Evolutionary conservation across 2,888 invertebrate species (phyloP).

Genomic region (Sesia bembeciformis): DNA sequence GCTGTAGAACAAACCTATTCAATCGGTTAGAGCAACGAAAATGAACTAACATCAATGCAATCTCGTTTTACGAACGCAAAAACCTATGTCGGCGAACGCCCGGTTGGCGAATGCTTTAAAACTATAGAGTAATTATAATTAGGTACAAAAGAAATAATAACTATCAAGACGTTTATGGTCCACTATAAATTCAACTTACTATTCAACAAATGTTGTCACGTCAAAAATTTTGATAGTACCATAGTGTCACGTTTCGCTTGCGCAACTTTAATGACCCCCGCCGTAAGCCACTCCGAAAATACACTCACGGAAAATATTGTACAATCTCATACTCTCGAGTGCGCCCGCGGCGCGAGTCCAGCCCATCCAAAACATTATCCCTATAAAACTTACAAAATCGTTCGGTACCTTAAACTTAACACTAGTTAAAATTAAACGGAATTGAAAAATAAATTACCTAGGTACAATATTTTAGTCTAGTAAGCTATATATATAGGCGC

Average conservation of each 20-base stretch:
- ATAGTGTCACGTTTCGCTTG: background rate
- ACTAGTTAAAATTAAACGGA: constrained; percentile 74
- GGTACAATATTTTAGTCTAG: constrained; percentile 74
- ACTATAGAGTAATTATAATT: too few species aligned
- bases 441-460: constrained; percentile 76
- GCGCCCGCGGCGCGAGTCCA: constrained; percentile 37
- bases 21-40: too few species aligned
- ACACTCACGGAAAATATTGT: constrained; percentile 55
- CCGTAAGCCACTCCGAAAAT: constrained; percentile 42
- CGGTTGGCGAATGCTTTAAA: too few species aligned
- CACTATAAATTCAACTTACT: too few species aligned
- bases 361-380: constrained; percentile 61
- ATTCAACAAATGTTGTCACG: too few species aligned
- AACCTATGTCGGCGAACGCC: too few species aligned
- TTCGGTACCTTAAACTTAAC: constrained; percentile 69
- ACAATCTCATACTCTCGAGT: constrained; percentile 46
- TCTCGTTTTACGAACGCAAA: too few species aligned
- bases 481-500: constrained; percentile 70
- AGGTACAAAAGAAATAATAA: too few species aligned
- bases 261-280: constrained; percentile 22
- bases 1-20: too few species aligned
- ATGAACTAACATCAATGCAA: too few species aligned
- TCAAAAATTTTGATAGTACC: constrained; percentile 13
- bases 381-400: constrained; percentile 76
- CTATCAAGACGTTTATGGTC: too few species aligned